These are phyloP conservation scores for Luidia sarsii DNA, from an alignment of 53 echinoderm and acorn worm species.

Conservation along the genomic window DNA sequence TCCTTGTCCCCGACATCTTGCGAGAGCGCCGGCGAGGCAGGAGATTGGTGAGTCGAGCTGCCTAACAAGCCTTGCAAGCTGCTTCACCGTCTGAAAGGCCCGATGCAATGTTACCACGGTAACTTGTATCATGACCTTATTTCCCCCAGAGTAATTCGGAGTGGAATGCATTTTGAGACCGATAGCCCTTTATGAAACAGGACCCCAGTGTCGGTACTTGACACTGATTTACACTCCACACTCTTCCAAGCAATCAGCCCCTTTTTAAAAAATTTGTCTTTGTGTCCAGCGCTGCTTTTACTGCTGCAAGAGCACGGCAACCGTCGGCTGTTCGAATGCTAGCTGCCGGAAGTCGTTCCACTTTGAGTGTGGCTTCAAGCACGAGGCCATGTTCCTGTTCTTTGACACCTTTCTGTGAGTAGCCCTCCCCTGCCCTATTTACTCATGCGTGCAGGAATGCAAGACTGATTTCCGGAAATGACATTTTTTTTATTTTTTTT, in stretches of 20 bases:
- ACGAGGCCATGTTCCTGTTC: conserved; percentile 72
- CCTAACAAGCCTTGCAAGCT: too few relatives aligned
- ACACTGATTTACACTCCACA: too few relatives aligned
- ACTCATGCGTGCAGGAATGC: too few relatives aligned
- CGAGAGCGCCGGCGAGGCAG: conserved; percentile 66
- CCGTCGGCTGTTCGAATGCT: conserved; percentile 80
- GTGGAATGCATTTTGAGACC: too few relatives aligned
- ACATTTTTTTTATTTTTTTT: too few relatives aligned
- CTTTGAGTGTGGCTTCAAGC: conserved; percentile 77
- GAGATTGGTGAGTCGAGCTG: conserved; percentile 60
- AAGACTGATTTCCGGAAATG: too few relatives aligned
- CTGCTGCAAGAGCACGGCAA: conserved; percentile 72
- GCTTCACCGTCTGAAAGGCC: background rate
- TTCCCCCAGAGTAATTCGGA: too few relatives aligned
- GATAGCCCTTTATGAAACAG: background rate
- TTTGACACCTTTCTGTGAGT: conserved; percentile 93
- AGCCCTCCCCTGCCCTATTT: too few relatives aligned
- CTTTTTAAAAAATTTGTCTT: background rate
- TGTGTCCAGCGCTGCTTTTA: conserved; percentile 69
- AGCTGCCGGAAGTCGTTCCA: conserved; percentile 72
- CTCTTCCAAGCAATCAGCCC: too few relatives aligned
- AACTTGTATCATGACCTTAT: too few relatives aligned
- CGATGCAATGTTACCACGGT: too few relatives aligned
- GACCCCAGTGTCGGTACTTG: too few relatives aligned
- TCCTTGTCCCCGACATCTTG: conserved; percentile 78